Evolutionary conservation across 2,888 invertebrate species (phyloP), one percentile per base, ranked within the genome.

Genomic region (Polyommatus iphigenia): DNA sequence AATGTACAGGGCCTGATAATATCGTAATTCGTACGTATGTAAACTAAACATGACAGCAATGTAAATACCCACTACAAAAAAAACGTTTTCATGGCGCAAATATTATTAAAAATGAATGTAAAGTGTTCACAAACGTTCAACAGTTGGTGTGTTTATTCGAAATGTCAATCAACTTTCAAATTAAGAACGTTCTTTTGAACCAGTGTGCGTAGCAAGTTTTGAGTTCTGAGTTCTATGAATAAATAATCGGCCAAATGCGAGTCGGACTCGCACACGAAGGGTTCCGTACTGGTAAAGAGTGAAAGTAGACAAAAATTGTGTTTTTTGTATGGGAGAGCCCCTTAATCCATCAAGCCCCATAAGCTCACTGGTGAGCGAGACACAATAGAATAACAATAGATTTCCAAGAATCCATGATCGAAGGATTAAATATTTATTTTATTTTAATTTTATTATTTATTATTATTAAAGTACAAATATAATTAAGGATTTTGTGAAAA

Each of bases 131-230:
- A 24, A 24, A 50, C 46, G 20, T 50, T 73, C 18, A 46, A 73
- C 73, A 73, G 41, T 73, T 73, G 24, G 13, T 50, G 24, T 73
- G 73, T 73, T 73, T 50, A 50, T 73, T 29, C 24, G 13, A 73
- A 73, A 50, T 50, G 20, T 73, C 73, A 73, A 73, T 73, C 73
- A 73, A 46, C 46, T 50, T 73, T 15, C 24, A 73, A 73, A 73
- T 50, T 50, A 73, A 24, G 46, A 24, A 24, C 46, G 20, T 73
- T 73, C 50, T 29, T 24, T 50, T 50, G 3, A 50, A 4, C 29
- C 13, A 67, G 4, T 29, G 10, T 20, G 15, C 62, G 62, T 24
- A 29, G 62, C 29, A 67, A 29, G 62, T 67, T 29, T 67, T 24
- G 62, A 67, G 13, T 24, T 67, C 29, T 24, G 24, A 67, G 13